Evolutionary conservation across 2,888 invertebrate species (phyloP), one percentile per base, ranked within the genome.

Genomic region (Parasteatoda lunata): DNA sequence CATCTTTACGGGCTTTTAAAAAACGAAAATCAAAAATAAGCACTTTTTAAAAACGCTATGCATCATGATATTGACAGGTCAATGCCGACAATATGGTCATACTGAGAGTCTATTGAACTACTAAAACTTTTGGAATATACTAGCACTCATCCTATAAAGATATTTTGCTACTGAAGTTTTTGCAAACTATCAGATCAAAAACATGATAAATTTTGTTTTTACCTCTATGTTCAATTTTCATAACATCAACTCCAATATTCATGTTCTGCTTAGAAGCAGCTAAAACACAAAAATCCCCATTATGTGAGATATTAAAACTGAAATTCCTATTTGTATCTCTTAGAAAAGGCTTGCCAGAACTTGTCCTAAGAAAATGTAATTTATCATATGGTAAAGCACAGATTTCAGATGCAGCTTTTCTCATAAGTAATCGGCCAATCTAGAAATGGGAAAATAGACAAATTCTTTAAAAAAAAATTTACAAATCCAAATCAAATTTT

Each of bases 251-350:
- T 4, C 93, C 93, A 77, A 93, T 91, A 15, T 90, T 89, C 8
- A 78, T 68, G 4, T 89, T 77, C n/a, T 82, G 70, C 71, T 92
- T 91, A 5, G 92, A 91, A 4, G 92, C 92, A 4, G 92, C 92
- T 54, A 98, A 92, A 47, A 98, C 96, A 5, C 96, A 95, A 92
- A 94, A 96, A 89, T 95, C 94, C 4, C 97, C 98, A 91, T 98
- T 97, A 93, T 98, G 98, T 0, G 98, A 97, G 1, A 98, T 94
- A 93, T 98, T 98, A 91, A 98, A 98, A 90, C 93, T 94, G 8
- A 81, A 81, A 51, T 65, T 54, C n/a, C 54, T 66, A 65, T 51
- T 48, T 30, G 15, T n/a, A 69, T 77, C 54, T 54, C 66, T 54
- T 94, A 91, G 84, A 88, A 89, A 91, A 0, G 93, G 93, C 82